Evolutionary conservation across 2,797 vertebrate species (phyloP).

Genomic region (Limosa lapponica): DNA sequence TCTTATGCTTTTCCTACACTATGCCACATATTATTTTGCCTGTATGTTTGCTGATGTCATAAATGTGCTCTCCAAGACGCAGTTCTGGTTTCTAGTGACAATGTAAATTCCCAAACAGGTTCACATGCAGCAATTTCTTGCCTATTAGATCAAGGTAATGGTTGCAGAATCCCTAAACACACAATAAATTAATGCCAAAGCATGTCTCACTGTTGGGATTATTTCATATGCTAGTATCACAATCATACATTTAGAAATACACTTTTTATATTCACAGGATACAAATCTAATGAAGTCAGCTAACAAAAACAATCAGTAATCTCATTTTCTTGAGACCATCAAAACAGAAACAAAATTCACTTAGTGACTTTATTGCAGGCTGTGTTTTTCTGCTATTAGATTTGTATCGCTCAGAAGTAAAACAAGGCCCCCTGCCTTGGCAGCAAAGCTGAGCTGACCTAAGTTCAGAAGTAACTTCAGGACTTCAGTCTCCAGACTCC

Average conservation of each 20-base stretch:
- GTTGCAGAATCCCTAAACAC: neutral
- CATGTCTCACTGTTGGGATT: neutral
- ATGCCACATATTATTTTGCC: neutral
- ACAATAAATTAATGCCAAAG: neutral
- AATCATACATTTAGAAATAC: neutral
- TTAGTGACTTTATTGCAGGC: neutral
- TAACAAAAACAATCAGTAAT: constrained; percentile 21
- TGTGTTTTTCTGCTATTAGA: neutral
- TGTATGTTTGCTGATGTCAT: neutral
- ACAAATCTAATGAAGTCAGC: neutral
- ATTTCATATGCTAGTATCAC: neutral
- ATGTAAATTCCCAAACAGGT: neutral
- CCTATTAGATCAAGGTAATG: neutral
- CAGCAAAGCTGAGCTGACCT: neutral
- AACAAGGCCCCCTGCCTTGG: neutral
- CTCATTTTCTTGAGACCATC: constrained; percentile 20
- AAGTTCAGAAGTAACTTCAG: constrained; percentile 15
- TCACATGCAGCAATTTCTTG: neutral
- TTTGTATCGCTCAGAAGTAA: neutral
- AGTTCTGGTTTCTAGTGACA: neutral
- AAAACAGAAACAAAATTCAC: constrained; percentile 24
- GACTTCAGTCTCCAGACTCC: neutral
- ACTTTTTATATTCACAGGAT: neutral
- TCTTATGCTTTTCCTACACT: neutral
- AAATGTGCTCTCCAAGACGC: neutral